Base-by-base conservation (phyloP, 2,797 vertebrate genomes). In the Tadarida brasiliensis region DNA sequence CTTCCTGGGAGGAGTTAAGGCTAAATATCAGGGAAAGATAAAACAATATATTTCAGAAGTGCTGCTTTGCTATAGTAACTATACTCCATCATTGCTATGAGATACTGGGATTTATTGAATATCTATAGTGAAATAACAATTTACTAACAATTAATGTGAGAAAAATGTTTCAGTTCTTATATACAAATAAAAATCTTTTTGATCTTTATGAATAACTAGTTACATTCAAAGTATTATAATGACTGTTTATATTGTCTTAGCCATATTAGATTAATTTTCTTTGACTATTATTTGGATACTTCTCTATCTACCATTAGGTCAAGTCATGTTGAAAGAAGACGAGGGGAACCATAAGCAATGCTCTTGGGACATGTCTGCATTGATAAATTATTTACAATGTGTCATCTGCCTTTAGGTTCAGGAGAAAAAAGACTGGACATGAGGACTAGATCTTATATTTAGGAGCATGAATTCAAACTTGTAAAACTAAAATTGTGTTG, bases 271-370 rank as follows among this genome's bases (percentile, higher is more conserved):
- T 68, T 82, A 54, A 71, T 76, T 81, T 94, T 9, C n/a, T 76
- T 95, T 83, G 57, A 57, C 2, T 68, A 35, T 86, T 77, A 33
- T n/a, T 4, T 84, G 80, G 7, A 68, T 57, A 16, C 4, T 76
- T 85, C 33, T 82, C 51, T 74, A 39, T 44, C 74, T 73, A 74
- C 30, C 19, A 44, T 7, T 11, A 54, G 11, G 10, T 68, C 44
- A 95, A 16, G 54, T 70, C 78, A 70, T 54, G 44, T 70, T 78
- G 44, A 39, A 76, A 84, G 22, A 94, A 61, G 7, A 92, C n/a
- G 33, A 24, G 16, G 26, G 4, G 78, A 83, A 63, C 12, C 1
- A 24, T 88, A 78, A 51, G 2, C 15, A 68, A 65, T 78, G 19
- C 19, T 70, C 28, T 73, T 67, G 47, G 26, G 28, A 22, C 28